Conservation (phyloP, 1,140 invertebrate species). For the Diachasmimorpha longicaudata region DNA sequence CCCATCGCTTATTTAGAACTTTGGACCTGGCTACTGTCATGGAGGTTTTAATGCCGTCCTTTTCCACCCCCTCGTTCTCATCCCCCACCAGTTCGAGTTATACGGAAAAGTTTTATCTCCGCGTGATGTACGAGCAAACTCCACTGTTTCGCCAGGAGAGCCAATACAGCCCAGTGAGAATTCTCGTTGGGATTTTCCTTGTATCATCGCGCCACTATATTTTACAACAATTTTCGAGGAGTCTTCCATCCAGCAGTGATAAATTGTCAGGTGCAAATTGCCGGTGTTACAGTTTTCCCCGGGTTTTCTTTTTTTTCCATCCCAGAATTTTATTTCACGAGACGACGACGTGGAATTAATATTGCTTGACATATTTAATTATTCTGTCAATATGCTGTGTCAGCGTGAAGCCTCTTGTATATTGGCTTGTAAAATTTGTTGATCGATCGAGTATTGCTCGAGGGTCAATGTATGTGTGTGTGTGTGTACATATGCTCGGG, state of each 20-base stretch:
- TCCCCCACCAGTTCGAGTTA: background rate
- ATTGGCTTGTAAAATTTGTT: conserved; percentile 27
- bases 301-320: background rate
- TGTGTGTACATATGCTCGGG: background rate
- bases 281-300: background rate
- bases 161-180: conserved; percentile 20
- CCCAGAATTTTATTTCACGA: background rate
- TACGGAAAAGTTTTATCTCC: conserved; percentile 31
- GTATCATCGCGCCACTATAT: conserved; percentile 26
- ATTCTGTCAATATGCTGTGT: conserved; percentile 15
- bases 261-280: conserved; percentile 15
- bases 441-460: background rate
- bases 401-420: conserved; percentile 11
- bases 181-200: conserved; percentile 29
- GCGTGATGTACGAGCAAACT: conserved; percentile 31
- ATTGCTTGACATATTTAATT: conserved; percentile 19
- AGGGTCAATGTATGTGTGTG: background rate
- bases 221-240: conserved; percentile 34
- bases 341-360: background rate
- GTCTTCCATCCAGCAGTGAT: conserved; percentile 24
- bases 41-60: conserved; percentile 20
- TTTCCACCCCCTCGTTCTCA: background rate
- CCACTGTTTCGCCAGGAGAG: conserved; percentile 15
- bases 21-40: conserved; percentile 12
- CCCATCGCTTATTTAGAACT: conserved; percentile 29